phyloP scores from a whole-genome alignment of 2,888 invertebrate genomes.

The Phania funesta region DNA sequence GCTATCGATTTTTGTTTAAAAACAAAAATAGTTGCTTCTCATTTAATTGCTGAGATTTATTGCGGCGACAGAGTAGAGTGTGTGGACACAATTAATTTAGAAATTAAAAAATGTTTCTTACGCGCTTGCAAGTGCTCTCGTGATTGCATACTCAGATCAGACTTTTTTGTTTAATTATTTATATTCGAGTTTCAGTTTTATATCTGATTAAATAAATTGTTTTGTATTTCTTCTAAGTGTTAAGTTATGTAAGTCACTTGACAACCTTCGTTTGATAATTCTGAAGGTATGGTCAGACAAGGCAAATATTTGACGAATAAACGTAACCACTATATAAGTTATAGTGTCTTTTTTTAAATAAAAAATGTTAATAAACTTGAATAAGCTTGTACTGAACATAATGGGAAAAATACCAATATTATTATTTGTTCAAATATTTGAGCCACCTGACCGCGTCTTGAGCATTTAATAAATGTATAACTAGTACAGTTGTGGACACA shows the following conservation, averaged over 20 bases:
- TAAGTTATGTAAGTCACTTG: constrained; percentile 37
- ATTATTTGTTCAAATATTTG: too few species aligned
- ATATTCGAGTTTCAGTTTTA: neutral
- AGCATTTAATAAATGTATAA: neutral
- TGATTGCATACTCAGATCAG: neutral
- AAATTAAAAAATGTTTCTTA: constrained; percentile 20
- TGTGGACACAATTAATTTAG: constrained; percentile 18
- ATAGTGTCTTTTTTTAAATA: too few species aligned
- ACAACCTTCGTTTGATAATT: constrained; percentile 47
- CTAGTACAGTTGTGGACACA: constrained; percentile 12
- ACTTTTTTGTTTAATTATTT: neutral
- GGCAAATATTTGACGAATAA: too few species aligned
- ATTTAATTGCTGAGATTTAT: constrained; percentile 24
- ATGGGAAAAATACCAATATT: too few species aligned
- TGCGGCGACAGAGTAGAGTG: neutral
- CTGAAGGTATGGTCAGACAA: constrained; percentile 5
- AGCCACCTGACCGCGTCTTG: too few species aligned
- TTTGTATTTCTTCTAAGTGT: constrained; percentile 18
- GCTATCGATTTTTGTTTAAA: neutral
- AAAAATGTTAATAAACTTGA: too few species aligned
- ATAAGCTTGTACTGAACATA: too few species aligned
- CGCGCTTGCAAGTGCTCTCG: neutral
- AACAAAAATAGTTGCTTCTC: neutral
- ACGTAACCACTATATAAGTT: too few species aligned
- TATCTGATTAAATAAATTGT: neutral